Evolutionary conservation across 92 coral and sea anemone genomes (phyloP), one percentile per base, ranked within the genome.

Genomic region (Palythoa caribaeorum): DNA sequence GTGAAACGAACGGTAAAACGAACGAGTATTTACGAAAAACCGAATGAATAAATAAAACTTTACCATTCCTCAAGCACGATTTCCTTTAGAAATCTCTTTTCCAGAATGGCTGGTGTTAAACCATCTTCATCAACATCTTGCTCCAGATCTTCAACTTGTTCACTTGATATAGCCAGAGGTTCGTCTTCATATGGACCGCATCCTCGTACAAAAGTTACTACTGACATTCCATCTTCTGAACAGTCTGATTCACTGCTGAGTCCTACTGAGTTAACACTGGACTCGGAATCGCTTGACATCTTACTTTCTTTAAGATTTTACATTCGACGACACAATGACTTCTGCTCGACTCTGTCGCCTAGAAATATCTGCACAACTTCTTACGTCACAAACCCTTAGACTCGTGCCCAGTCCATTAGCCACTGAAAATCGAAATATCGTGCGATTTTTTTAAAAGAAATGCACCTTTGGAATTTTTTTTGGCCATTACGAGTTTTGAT

Each of bases 211-310:
- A 36, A 14, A 38, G 75, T 71, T 71, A 38, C 50, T 1, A 62
- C 28, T n/a, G 28, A 16, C 69, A 62, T 62, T 28, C 17, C 69
- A 62, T 62, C 69, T 62, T 62, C 35, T 21, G 69, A 62, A 62
- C 19, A 62, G 19, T 62, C 69, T 62, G 69, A 62, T 62, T 62
- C 35, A 16, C 69, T 62, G 69, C 69, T 17, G 69, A 62, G 69
- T 62, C 17, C 69, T 62, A 6, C 69, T 62, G 75, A 28, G 73
- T 36, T 69, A 36, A 21, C 38, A 69, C 73, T 69, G 38, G 73
- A n/a, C 75, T 70, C 75, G 75, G 47, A 70, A 70, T 70, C 75
- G 47, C 47, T 70, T 36, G 75, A 70, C 74, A 28, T 35, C 3
- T 2, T 19, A 68, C 73, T 7, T 35, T 11, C 47, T 35, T 7